These are phyloP conservation scores for Adelges cooleyi DNA, from an alignment of 1,140 invertebrate species.

Conservation along the genomic window DNA sequence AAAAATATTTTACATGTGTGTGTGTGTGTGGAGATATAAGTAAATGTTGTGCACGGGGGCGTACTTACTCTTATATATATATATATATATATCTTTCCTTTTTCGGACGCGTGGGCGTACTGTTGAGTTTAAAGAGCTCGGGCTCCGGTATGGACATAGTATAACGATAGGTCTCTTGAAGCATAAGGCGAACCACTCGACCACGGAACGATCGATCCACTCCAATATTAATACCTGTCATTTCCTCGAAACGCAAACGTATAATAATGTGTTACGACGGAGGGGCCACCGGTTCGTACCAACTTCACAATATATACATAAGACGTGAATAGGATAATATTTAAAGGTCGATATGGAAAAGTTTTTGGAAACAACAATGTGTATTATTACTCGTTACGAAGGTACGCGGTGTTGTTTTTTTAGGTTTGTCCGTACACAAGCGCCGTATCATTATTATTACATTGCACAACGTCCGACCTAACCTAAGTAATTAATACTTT, in stretches of 20 bases:
- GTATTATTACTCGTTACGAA: no score
- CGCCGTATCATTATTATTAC: no score
- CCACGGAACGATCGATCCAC: constrained; percentile 18
- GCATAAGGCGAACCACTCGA: not conserved
- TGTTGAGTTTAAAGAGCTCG: constrained; percentile 13
- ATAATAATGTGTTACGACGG: constrained; percentile 4
- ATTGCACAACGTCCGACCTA: no score
- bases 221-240: constrained; percentile 28
- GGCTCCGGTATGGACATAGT: not conserved
- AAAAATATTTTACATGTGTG: not conserved
- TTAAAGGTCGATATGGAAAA: no score
- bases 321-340: no score
- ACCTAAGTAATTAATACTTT: no score
- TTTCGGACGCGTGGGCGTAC: constrained; percentile 7
- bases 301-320: no score
- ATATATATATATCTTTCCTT: not conserved
- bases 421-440: no score
- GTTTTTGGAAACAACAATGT: no score
- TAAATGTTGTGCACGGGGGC: not conserved
- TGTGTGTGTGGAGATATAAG: not conserved
- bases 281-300: not conserved
- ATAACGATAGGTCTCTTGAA: constrained; percentile 11
- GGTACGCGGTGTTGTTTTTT: no score
- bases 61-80: not conserved
- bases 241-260: constrained; percentile 6